Base-by-base conservation (phyloP, 2,113 vertebrate genomes). In the Poicephalus gulielmi region DNA sequence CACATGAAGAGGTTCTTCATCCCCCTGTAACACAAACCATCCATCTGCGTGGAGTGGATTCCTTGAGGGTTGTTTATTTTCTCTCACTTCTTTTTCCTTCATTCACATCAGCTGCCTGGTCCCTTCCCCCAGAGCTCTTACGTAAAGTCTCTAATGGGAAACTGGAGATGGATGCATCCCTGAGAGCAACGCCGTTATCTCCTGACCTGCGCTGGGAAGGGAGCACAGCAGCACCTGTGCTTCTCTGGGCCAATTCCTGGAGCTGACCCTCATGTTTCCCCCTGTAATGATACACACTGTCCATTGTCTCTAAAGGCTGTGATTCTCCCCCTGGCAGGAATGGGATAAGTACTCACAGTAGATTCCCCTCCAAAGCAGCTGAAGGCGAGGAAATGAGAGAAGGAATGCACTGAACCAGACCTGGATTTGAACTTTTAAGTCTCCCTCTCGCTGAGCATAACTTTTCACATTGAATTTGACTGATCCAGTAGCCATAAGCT, bases 351-450 rank as follows among this genome's bases (percentile, higher is more conserved):
- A 37, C 85, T 71, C 74, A 5, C 76, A 44, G 24, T 0, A 19
- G 79, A 24, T 49, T 77, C 35, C 30, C 39, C 30, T 77, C 57
- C 23, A 85, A 35, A 77, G 78, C 94, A 76, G 90, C 87, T 66
- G 44, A 47, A 57, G 23, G 23, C 0, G 0, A 64, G 82, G 86
- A 91, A 86, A 94, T 0, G 6, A 86, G 68, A 86, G 80, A 28
- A 68, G 43, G 53, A 78, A 73, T 77, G 78, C 60, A 68, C 83
- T 46, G 60, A 59, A 55, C 46, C 18, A 43, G 85, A 86, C 60
- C 77, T 83, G 64, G 27, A 62, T 80, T 96, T 96, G 96, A 94
- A 96, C 90, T 93, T 86, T 77, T 73, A 94, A 64, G 44, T 35
- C 59, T 83, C 70, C 27, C 27, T 68, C 60, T 83, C 3, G 1